Evolutionary conservation across 2,888 invertebrate species (phyloP).

Genomic region (Tipula lateralis): DNA sequence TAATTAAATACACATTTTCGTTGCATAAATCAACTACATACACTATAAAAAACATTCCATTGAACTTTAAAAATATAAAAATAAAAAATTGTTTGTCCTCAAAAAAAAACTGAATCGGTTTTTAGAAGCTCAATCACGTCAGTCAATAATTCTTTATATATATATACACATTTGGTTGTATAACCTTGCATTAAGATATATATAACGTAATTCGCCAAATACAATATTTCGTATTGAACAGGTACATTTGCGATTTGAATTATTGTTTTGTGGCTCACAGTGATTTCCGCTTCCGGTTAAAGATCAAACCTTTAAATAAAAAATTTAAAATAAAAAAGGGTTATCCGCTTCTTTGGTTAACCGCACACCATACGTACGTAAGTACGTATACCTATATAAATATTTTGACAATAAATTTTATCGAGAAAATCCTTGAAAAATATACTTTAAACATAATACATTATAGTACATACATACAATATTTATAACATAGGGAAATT

Average conservation of each 20-base stretch:
- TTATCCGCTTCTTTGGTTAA: background rate
- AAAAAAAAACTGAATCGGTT: background rate
- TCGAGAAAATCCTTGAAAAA: slow-evolving; percentile 15
- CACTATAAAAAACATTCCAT: background rate
- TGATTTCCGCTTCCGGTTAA: background rate
- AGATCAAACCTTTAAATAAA: background rate
- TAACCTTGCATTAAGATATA: background rate
- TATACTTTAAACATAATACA: background rate
- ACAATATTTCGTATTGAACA: background rate
- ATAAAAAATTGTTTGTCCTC: no score
- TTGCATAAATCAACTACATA: background rate
- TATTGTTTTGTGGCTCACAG: background rate
- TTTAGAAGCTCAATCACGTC: background rate
- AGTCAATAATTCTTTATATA: background rate
- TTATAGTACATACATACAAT: no score
- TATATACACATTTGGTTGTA: background rate
- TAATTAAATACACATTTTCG: background rate
- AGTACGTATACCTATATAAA: background rate
- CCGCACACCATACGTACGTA: background rate
- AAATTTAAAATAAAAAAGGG: background rate
- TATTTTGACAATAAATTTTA: background rate
- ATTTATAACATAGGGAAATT: background rate
- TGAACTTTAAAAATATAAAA: background rate
- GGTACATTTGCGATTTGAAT: background rate
- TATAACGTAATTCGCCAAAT: background rate